Percentiles rank a stretch among this genome's conserved stretches.
These are phyloP conservation scores for Periplaneta americana DNA, from an alignment of 1,140 invertebrate species.

Conservation along the genomic window DNA sequence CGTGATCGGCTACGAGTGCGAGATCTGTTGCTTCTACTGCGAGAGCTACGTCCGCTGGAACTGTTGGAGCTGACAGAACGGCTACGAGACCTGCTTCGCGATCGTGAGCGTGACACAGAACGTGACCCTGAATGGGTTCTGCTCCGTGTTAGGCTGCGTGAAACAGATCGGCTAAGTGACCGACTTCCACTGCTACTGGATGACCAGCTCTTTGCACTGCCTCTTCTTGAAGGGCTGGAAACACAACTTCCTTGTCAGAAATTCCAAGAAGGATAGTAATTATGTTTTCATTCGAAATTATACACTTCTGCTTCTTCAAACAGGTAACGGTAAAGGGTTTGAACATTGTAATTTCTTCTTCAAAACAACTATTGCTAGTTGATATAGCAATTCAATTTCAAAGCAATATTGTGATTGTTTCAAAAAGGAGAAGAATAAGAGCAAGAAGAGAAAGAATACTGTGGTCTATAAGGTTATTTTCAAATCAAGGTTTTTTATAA, in stretches of 20 bases:
- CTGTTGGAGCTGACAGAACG: not conserved
- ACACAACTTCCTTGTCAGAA: not conserved
- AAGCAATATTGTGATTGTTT: too few species aligned
- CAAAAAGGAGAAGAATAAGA: too few species aligned
- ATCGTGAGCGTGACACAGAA: slow-evolving; percentile 7
- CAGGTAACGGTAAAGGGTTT: too few species aligned
- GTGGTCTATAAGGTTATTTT: too few species aligned
- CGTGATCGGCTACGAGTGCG: not conserved
- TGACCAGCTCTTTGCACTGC: slow-evolving; percentile 17
- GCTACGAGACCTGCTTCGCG: not conserved
- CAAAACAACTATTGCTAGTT: too few species aligned
- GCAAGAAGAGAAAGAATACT: too few species aligned
- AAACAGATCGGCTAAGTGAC: slow-evolving; percentile 10
- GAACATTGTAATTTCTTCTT: too few species aligned
- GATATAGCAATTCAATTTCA: too few species aligned
- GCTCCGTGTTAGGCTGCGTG: slow-evolving; percentile 5
- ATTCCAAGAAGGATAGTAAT: not conserved
- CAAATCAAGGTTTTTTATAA: too few species aligned
- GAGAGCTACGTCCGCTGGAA: not conserved
- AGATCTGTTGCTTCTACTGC: slow-evolving; percentile 15
- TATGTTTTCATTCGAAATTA: too few species aligned
- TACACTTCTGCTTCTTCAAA: too few species aligned
- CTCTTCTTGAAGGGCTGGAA: slow-evolving; percentile 8
- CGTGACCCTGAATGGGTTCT: slow-evolving; percentile 11
- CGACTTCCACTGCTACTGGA: slow-evolving; percentile 16